A percentile compares a stretch with the other conserved stretches of the same genome.
Conservation (phyloP, 2,113 vertebrate species). For the Ciconia boyciana region DNA sequence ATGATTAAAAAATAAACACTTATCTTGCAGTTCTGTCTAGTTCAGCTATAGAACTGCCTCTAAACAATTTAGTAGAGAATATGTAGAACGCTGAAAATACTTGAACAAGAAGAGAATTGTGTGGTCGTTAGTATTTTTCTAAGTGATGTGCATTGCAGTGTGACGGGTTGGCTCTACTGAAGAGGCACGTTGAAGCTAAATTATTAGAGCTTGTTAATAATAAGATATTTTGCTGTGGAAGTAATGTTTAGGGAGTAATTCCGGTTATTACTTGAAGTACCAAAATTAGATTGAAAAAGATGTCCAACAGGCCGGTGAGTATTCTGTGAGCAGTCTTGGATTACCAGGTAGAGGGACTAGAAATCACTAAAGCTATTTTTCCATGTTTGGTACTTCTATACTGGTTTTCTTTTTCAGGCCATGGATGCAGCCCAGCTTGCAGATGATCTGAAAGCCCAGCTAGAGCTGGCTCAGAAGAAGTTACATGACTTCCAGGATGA, state of each 20-base stretch:
- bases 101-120: not conserved
- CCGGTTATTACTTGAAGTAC: not conserved
- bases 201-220: not conserved
- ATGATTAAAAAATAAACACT: not conserved
- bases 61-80: not conserved
- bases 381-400: not conserved
- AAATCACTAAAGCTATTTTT: not conserved
- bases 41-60: not conserved
- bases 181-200: not conserved
- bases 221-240: not conserved
- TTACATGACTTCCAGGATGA: constrained; percentile 89
- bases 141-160: not conserved
- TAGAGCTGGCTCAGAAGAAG: constrained; percentile 91
- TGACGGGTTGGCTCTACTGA: not conserved
- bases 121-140: not conserved
- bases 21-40: not conserved
- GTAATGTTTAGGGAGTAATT: not conserved
- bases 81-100: not conserved
- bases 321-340: not conserved
- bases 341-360: not conserved
- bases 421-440: constrained; percentile 90
- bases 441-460: constrained; percentile 86
- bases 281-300: not conserved
- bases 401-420: constrained; percentile 69
- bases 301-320: not conserved